These are phyloP conservation scores for Brachymystax lenok DNA, from an alignment of 2,797 vertebrate species.

Conservation along the genomic window DNA sequence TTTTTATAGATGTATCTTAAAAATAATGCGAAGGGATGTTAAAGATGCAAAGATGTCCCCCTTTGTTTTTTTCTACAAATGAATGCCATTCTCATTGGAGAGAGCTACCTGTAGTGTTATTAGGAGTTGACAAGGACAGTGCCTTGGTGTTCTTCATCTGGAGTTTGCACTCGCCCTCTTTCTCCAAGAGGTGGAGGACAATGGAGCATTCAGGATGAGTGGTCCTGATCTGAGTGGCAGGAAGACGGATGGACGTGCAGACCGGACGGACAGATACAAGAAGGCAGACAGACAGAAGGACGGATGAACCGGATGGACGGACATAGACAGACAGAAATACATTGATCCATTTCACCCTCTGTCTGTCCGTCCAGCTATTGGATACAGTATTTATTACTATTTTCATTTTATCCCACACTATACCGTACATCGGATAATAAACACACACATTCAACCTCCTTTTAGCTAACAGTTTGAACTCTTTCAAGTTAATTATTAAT, in stretches of 20 bases:
- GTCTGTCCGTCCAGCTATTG: too few relatives aligned
- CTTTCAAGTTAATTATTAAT: too few relatives aligned
- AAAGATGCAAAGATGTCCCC: neutral
- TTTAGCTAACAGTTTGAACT: too few relatives aligned
- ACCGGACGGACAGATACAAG: neutral
- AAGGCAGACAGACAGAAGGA: neutral
- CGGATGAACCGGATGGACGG: too few relatives aligned
- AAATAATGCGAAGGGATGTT: too few relatives aligned
- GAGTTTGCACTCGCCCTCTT: slow-evolving; percentile 44
- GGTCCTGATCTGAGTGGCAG: slow-evolving; percentile 34
- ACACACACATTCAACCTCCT: too few relatives aligned
- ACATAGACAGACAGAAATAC: too few relatives aligned
- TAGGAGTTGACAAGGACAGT: neutral
- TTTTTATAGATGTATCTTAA: neutral
- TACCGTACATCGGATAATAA: too few relatives aligned
- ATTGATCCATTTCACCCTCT: too few relatives aligned
- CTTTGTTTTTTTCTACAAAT: neutral
- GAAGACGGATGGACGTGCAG: neutral
- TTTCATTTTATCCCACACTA: too few relatives aligned
- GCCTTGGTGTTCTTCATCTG: slow-evolving; percentile 25
- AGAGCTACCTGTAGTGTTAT: slow-evolving; percentile 20
- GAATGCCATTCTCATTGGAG: neutral
- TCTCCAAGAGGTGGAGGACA: slow-evolving; percentile 47
- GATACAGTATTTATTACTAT: too few relatives aligned
- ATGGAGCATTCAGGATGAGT: slow-evolving; percentile 57